These are phyloP conservation scores for Lutraria lutraria DNA, from an alignment of 2,888 invertebrate genomes.

Conservation along the genomic window DNA sequence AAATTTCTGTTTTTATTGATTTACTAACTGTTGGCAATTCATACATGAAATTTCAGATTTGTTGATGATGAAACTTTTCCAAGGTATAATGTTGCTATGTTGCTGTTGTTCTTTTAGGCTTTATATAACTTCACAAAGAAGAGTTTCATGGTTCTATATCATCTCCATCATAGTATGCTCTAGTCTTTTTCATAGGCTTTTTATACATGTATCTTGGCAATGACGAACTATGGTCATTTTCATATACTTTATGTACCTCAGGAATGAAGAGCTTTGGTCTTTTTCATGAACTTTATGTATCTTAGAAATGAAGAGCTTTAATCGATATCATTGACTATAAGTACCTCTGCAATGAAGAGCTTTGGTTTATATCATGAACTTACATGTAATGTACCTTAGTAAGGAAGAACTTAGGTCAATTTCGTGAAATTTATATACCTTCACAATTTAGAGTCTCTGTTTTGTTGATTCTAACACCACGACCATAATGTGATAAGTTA, in stretches of 20 bases:
- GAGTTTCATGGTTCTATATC: neutral
- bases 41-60: conserved; percentile 47
- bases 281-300: neutral
- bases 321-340: neutral
- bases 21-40: neutral
- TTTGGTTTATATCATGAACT: neutral
- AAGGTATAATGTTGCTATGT: conserved; percentile 50
- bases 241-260: neutral
- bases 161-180: neutral
- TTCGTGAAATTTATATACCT: neutral
- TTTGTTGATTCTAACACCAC: neutral
- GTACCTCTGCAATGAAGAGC: neutral
- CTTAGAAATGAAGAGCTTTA: neutral
- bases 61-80: conserved; percentile 60
- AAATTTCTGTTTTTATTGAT: neutral
- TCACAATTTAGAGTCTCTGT: neutral
- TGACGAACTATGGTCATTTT: neutral
- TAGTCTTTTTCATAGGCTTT: neutral
- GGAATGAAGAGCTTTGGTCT: neutral
- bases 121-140: neutral
- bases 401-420: neutral
- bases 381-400: neutral
- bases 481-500: too few relatives aligned
- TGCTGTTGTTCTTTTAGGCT: neutral
- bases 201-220: neutral